A percentile compares a stretch with the other conserved stretches of the same genome.
phyloP scores from a whole-genome alignment of 2,888 invertebrate species.

The Coelinius sp. region DNA sequence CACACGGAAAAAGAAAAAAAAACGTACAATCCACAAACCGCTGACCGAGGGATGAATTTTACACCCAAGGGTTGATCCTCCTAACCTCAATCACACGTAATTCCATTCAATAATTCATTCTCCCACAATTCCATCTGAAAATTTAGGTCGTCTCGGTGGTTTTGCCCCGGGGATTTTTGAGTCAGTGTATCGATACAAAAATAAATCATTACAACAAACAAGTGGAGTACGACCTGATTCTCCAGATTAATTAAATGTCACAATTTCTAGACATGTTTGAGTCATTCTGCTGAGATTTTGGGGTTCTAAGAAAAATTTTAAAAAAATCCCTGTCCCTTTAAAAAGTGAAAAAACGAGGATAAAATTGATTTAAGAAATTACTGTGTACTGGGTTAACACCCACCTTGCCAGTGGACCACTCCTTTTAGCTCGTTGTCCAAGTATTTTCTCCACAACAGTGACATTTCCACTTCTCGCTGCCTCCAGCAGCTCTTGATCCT shows the following conservation, averaged over 20 bases:
- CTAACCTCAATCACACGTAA: constrained; percentile 30
- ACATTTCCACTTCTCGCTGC: constrained; percentile 95
- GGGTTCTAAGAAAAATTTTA: background rate
- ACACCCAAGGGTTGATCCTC: background rate
- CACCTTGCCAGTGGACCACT: constrained; percentile 95
- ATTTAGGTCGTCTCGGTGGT: background rate
- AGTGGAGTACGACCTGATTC: constrained; percentile 14
- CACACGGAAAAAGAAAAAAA: background rate
- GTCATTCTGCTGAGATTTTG: no score
- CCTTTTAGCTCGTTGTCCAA: constrained; percentile 90
- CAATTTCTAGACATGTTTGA: background rate
- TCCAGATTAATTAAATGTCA: background rate
- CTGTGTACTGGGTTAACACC: constrained; percentile 69
- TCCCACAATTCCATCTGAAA: background rate
- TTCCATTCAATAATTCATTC: background rate
- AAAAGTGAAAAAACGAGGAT: background rate
- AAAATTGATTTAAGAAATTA: constrained; percentile 11
- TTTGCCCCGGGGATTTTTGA: constrained; percentile 11
- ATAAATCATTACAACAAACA: constrained; percentile 39
- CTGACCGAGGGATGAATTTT: constrained; percentile 6
- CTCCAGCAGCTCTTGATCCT: constrained; percentile 96
- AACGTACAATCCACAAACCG: background rate
- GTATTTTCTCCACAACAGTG: constrained; percentile 89
- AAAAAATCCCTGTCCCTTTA: background rate
- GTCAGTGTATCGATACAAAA: background rate